phyloP scores from a whole-genome alignment of 1,140 invertebrate species.

The Calliopsis andreniformis region DNA sequence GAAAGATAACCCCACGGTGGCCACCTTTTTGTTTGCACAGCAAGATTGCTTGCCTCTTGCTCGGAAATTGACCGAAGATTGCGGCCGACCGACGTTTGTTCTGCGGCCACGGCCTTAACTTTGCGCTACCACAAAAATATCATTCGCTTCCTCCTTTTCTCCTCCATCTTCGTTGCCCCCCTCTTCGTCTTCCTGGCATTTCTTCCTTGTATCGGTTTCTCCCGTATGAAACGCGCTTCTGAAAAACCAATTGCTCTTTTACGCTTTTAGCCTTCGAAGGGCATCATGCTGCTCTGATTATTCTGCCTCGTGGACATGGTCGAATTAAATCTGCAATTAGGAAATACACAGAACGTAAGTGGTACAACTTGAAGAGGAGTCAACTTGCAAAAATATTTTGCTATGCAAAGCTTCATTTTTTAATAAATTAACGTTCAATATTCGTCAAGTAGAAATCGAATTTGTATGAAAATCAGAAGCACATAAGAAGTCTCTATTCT shows the following conservation, averaged over 20 bases:
- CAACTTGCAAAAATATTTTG: no score
- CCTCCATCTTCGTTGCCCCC: constrained; percentile 13
- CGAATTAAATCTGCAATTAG: no score
- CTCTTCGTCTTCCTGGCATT: constrained; percentile 12
- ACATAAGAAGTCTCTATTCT: no score
- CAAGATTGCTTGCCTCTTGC: constrained; percentile 67
- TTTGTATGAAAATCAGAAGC: no score
- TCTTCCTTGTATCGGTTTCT: constrained; percentile 44
- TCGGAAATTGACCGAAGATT: constrained; percentile 78
- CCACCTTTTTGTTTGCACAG: constrained; percentile 74
- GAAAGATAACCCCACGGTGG: constrained; percentile 64
- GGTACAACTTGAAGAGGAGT: no score
- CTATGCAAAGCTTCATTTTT: no score
- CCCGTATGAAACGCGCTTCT: constrained; percentile 2
- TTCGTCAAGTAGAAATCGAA: no score
- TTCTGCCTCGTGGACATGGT: no score
- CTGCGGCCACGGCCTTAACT: constrained; percentile 72
- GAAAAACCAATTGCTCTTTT: constrained; percentile 32
- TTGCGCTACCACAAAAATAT: constrained; percentile 74
- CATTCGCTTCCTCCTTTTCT: constrained; percentile 61
- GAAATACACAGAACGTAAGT: no score
- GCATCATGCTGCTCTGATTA: no score
- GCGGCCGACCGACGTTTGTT: constrained; percentile 75
- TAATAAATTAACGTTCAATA: no score
- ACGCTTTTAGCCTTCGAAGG: neutral